Percentiles rank a stretch among this genome's conserved stretches.
phyloP scores from a whole-genome alignment of 2,888 invertebrate genomes.

The Achlya flavicornis region DNA sequence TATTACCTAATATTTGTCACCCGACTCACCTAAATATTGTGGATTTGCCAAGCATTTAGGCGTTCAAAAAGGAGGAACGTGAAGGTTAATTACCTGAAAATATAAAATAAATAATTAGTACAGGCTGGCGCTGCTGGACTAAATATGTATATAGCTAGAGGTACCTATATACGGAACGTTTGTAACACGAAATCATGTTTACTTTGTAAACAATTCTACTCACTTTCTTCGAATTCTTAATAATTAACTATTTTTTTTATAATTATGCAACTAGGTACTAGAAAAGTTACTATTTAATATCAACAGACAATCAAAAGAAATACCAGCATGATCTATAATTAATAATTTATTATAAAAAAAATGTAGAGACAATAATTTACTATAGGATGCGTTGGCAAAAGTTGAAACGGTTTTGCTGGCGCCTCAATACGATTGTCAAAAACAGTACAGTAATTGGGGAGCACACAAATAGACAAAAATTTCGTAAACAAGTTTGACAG shows the following conservation, averaged over 20 bases:
- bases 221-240: not conserved
- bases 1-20: conserved; percentile 67
- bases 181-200: not conserved
- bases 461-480: conserved; percentile 64
- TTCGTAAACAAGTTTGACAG: conserved; percentile 75
- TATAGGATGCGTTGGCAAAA: conserved; percentile 43
- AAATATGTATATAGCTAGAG: conserved; percentile 22
- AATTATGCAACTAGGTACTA: not conserved
- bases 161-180: conserved; percentile 2
- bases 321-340: too few relatives aligned
- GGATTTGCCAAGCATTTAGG: conserved; percentile 73
- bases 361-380: conserved; percentile 20
- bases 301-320: too few relatives aligned
- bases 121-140: conserved; percentile 20
- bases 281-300: too few relatives aligned
- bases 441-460: conserved; percentile 54
- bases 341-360: too few relatives aligned
- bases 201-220: not conserved
- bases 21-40: conserved; percentile 74
- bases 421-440: conserved; percentile 56
- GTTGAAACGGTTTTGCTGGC: conserved; percentile 47
- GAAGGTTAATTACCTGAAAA: conserved; percentile 83
- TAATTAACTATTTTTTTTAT: not conserved
- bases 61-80: conserved; percentile 72
- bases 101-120: conserved; percentile 70